A percentile compares a stretch with the other conserved stretches of the same genome.
phyloP scores from a whole-genome alignment of 1,140 invertebrate genomes.

The Bombus impatiens region DNA sequence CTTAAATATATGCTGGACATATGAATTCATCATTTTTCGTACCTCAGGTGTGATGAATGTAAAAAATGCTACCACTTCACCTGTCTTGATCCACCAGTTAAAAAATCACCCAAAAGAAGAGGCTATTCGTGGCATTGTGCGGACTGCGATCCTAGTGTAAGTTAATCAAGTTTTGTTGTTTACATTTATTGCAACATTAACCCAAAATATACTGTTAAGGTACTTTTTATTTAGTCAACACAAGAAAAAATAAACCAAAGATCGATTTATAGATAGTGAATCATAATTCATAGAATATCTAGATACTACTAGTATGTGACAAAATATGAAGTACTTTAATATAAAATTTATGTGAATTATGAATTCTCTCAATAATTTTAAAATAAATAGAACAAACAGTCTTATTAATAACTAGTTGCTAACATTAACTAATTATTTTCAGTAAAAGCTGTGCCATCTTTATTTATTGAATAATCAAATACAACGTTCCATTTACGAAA shows the following conservation, averaged over 20 bases:
- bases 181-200: slow-evolving; percentile 24
- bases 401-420: slow-evolving; percentile 58
- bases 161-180: slow-evolving; percentile 73
- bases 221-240: slow-evolving; percentile 63
- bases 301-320: slow-evolving; percentile 18
- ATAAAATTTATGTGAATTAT: slow-evolving; percentile 39
- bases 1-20: background rate
- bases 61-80: slow-evolving; percentile 94
- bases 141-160: slow-evolving; percentile 95
- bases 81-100: slow-evolving; percentile 95
- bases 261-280: background rate
- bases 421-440: slow-evolving; percentile 53
- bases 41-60: slow-evolving; percentile 94
- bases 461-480: slow-evolving; percentile 55
- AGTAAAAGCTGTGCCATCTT: slow-evolving; percentile 53
- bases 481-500: slow-evolving; percentile 54
- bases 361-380: slow-evolving; percentile 48
- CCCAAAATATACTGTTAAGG: slow-evolving; percentile 36
- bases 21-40: slow-evolving; percentile 24
- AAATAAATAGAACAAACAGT: slow-evolving; percentile 42
- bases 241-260: background rate
- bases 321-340: slow-evolving; percentile 63
- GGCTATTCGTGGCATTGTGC: slow-evolving; percentile 98
- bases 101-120: slow-evolving; percentile 95
- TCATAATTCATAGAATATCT: background rate